Conservation (phyloP, 2,888 invertebrate genomes). For the Proisotoma minuta region DNA sequence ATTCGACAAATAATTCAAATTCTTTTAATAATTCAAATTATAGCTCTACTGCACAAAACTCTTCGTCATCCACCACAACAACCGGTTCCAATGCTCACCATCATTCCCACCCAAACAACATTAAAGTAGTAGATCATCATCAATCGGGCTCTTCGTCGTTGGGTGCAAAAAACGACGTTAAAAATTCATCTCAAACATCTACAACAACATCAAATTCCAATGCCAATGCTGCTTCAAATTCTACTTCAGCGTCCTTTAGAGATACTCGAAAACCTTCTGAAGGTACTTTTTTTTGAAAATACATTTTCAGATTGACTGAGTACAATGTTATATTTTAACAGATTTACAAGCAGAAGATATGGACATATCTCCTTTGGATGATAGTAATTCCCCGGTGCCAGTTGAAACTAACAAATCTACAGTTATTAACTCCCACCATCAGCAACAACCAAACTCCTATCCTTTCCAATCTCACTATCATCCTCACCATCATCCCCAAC, state of each 20-base stretch:
- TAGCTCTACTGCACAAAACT: slow-evolving; percentile 25
- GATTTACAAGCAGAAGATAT: slow-evolving; percentile 62
- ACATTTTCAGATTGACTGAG: neutral
- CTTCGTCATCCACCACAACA: slow-evolving; percentile 8
- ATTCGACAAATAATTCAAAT: neutral
- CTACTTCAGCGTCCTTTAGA: slow-evolving; percentile 24
- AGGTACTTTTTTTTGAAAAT: slow-evolving; percentile 22
- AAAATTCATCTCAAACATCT: too few relatives aligned
- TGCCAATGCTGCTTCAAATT: slow-evolving; percentile 11
- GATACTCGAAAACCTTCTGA: slow-evolving; percentile 44
- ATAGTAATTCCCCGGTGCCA: slow-evolving; percentile 37
- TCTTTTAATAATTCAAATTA: neutral
- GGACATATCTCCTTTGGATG: slow-evolving; percentile 71
- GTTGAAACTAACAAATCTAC: too few relatives aligned
- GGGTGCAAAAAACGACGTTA: too few relatives aligned
- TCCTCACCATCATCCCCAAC: slow-evolving; percentile 19
- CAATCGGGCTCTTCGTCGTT: slow-evolving; percentile 14
- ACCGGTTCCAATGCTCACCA: slow-evolving; percentile 24
- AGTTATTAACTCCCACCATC: slow-evolving; percentile 25
- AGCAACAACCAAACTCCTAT: slow-evolving; percentile 25
- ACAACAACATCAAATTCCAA: slow-evolving; percentile 16
- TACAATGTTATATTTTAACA: slow-evolving; percentile 32
- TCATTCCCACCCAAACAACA: slow-evolving; percentile 34
- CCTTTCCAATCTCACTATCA: slow-evolving; percentile 21
- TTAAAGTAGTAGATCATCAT: slow-evolving; percentile 31